These are phyloP conservation scores for Sussaba pulchella DNA, from an alignment of 2,888 invertebrate species.

Conservation along the genomic window DNA sequence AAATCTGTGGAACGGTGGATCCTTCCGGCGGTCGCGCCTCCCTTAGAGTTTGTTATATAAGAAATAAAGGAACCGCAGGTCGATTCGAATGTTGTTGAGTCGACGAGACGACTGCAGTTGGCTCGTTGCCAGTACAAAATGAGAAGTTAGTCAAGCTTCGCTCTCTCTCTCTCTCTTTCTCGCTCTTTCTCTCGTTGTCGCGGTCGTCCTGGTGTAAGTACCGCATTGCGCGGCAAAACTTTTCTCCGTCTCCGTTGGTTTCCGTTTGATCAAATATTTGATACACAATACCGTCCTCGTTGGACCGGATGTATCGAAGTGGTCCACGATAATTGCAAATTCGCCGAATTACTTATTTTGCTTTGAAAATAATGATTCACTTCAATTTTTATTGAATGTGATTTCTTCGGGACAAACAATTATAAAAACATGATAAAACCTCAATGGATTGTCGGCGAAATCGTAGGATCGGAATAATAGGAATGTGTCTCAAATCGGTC, in stretches of 20 bases:
- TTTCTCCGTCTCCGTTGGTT: constrained; percentile 32
- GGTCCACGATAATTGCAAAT: background rate
- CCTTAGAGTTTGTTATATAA: background rate
- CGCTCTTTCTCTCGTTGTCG: constrained; percentile 40
- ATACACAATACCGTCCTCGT: background rate
- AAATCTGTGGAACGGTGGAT: constrained; percentile 16
- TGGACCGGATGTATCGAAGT: background rate
- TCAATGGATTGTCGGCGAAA: constrained; percentile 39
- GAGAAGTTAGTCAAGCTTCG: constrained; percentile 68
- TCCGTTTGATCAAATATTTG: background rate
- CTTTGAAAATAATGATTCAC: background rate
- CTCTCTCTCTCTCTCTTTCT: constrained; percentile 49
- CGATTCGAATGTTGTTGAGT: constrained; percentile 28
- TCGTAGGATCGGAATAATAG: background rate
- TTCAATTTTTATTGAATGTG: background rate
- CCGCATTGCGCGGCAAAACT: constrained; percentile 24
- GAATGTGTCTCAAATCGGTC: background rate
- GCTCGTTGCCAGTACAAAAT: constrained; percentile 65
- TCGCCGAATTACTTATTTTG: background rate
- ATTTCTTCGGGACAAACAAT: background rate
- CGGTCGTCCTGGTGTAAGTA: constrained; percentile 34
- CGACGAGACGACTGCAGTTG: constrained; percentile 54
- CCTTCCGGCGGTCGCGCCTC: background rate
- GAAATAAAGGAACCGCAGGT: constrained; percentile 16
- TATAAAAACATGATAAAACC: constrained; percentile 36